Evolutionary conservation across 2,113 vertebrate species (phyloP).

Genomic region (Acrocephalus kingi): DNA sequence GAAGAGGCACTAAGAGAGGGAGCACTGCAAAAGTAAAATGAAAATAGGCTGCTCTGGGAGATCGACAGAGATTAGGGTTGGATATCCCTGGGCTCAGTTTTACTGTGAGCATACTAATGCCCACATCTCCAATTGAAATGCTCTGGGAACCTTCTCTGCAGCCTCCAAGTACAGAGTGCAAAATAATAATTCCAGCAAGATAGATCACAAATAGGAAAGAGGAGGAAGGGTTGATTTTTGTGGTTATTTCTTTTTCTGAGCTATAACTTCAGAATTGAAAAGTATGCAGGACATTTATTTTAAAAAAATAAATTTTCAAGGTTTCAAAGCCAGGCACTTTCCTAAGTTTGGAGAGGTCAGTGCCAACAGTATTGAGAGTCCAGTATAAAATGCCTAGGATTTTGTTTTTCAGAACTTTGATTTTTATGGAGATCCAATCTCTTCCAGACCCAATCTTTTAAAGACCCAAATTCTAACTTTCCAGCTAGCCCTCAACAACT

Average conservation of each 20-base stretch:
- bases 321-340: background rate
- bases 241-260: background rate
- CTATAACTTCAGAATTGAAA: background rate
- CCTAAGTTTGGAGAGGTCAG: background rate
- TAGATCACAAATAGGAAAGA: background rate
- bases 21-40: background rate
- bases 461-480: background rate
- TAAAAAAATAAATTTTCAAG: background rate
- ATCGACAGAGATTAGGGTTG: background rate
- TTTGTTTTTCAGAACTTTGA: background rate
- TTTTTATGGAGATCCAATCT: background rate
- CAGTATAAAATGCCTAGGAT: background rate
- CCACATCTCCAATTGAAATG: background rate
- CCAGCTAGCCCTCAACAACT: background rate
- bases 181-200: conserved; percentile 3
- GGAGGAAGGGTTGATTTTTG: background rate
- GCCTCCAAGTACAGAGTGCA: background rate
- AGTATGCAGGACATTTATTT: background rate
- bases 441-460: background rate
- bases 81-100: background rate
- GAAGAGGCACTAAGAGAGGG: background rate
- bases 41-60: background rate
- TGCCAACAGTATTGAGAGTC: background rate
- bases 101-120: background rate
- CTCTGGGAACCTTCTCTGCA: background rate